Evolutionary conservation across 2,113 vertebrate species (phyloP).

Genomic region (Pyrgilauda ruficollis): DNA sequence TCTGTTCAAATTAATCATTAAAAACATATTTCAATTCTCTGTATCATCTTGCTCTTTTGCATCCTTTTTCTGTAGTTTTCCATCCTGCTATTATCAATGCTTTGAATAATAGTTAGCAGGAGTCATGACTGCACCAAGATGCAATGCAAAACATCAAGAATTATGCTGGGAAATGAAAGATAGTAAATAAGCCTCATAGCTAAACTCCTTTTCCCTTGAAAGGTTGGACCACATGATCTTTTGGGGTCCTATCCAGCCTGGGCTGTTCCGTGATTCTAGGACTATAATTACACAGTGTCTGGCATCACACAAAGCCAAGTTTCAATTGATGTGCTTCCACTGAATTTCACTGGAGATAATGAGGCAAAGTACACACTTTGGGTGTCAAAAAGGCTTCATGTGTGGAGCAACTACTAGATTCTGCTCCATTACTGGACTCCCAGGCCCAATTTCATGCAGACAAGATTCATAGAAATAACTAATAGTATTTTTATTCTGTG

Average conservation of each 20-base stretch:
- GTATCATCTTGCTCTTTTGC: background rate
- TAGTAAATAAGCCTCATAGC: background rate
- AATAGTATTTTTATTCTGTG: background rate
- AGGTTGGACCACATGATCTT: background rate
- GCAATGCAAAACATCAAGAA: background rate
- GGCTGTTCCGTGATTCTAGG: background rate
- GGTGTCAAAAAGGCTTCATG: background rate
- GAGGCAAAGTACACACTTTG: background rate
- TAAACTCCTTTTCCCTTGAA: background rate
- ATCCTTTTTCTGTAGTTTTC: background rate
- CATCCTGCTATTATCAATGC: background rate
- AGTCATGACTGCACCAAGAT: background rate
- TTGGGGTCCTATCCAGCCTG: background rate
- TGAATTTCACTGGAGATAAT: background rate
- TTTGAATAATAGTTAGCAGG: background rate
- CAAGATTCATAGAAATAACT: background rate
- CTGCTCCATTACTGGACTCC: background rate
- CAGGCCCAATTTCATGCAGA: background rate
- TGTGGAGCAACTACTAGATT: background rate
- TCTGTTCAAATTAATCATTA: background rate
- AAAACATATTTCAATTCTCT: background rate
- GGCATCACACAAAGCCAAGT: background rate
- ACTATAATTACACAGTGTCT: fast-evolving
- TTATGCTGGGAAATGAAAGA: background rate
- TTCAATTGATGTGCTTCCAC: background rate